Conservation (phyloP, 2,113 vertebrate species). For the Formicarius rufipectus region DNA sequence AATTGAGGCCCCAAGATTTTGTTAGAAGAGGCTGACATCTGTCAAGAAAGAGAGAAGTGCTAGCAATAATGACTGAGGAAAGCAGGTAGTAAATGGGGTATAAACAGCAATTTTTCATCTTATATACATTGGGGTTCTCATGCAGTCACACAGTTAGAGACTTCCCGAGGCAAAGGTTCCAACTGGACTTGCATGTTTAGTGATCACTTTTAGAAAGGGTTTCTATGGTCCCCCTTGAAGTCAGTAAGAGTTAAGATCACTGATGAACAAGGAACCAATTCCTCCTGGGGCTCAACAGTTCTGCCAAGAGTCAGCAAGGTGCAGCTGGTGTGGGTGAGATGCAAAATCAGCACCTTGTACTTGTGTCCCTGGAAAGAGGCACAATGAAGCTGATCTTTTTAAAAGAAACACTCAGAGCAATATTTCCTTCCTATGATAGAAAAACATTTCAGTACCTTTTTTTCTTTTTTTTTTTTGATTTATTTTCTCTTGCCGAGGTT, state of each 20-base stretch:
- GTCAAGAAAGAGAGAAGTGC: background rate
- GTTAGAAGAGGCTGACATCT: background rate
- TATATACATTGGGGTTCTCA: background rate
- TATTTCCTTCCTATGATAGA: background rate
- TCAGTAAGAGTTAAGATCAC: background rate
- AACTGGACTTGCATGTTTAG: background rate
- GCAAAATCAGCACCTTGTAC: background rate
- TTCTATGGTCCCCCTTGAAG: background rate
- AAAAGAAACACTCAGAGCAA: background rate
- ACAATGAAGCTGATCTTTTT: background rate
- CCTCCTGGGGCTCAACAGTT: background rate
- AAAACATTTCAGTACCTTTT: background rate
- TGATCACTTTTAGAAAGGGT: background rate
- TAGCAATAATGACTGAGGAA: background rate
- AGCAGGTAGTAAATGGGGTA: background rate
- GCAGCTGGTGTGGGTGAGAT: background rate
- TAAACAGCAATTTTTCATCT: background rate
- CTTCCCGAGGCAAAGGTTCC: background rate
- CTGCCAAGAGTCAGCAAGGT: background rate
- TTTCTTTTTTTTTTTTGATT: no score
- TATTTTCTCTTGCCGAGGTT: background rate
- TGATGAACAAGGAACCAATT: background rate
- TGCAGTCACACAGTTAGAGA: background rate
- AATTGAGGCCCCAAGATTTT: background rate
- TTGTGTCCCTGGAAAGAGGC: background rate